phyloP scores from a whole-genome alignment of 2,888 invertebrate genomes.

The Syrista parreyssii region DNA sequence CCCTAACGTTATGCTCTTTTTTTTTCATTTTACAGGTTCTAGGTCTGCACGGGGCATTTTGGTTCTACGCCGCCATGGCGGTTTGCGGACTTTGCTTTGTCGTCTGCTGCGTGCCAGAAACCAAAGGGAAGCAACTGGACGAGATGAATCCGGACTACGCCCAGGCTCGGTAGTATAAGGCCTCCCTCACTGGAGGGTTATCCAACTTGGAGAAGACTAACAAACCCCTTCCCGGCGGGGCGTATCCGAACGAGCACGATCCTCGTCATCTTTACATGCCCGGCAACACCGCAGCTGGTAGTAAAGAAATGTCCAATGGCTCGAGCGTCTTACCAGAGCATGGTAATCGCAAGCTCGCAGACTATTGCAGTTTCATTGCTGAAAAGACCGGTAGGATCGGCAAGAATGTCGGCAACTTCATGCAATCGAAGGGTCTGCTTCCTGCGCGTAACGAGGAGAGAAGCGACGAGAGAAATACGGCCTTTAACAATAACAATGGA shows the following conservation, averaged over 20 bases:
- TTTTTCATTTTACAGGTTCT: constrained; percentile 68
- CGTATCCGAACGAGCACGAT: constrained; percentile 56
- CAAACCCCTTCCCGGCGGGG: constrained; percentile 56
- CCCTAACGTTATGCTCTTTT: background rate
- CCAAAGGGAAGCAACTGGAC: constrained; percentile 89
- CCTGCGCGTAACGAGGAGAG: background rate
- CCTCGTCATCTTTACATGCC: constrained; percentile 46
- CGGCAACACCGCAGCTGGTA: constrained; percentile 13
- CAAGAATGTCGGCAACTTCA: constrained; percentile 49
- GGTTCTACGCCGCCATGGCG: constrained; percentile 87
- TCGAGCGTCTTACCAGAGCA: constrained; percentile 19
- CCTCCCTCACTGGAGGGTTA: constrained; percentile 63
- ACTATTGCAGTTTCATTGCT: constrained; percentile 55
- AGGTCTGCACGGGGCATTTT: constrained; percentile 86
- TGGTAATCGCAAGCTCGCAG: constrained; percentile 42
- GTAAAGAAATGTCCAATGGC: background rate
- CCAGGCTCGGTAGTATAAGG: constrained; percentile 65
- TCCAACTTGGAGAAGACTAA: constrained; percentile 59
- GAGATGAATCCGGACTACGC: constrained; percentile 84
- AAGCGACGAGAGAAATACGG: background rate
- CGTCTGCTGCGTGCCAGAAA: constrained; percentile 88
- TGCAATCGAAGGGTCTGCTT: constrained; percentile 44
- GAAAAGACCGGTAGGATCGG: constrained; percentile 57
- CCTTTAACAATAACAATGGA: background rate
- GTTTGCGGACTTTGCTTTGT: constrained; percentile 86